These are phyloP conservation scores for Caprella mutica DNA, from an alignment of 2,888 invertebrate species.

Conservation along the genomic window DNA sequence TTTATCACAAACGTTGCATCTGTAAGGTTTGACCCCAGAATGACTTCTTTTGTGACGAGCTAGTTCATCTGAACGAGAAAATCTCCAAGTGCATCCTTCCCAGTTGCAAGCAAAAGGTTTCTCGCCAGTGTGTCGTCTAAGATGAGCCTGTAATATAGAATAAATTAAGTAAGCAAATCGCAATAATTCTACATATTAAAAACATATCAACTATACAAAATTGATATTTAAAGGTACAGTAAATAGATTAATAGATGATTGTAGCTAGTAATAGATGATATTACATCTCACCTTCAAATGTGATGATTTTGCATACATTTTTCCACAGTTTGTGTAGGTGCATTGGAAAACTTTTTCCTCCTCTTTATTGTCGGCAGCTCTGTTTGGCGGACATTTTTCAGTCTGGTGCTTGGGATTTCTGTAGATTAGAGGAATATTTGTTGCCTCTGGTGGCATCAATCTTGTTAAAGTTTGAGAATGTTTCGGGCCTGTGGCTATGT, in stretches of 20 bases:
- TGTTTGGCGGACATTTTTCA: constrained; percentile 53
- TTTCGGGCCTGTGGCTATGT: neutral
- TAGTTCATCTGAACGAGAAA: constrained; percentile 86
- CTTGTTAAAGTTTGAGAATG: no score
- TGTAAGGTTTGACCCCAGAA: constrained; percentile 86
- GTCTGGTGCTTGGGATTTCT: constrained; percentile 43
- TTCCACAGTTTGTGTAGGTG: constrained; percentile 58
- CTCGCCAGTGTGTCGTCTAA: constrained; percentile 67
- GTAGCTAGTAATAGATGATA: no score
- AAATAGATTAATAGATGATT: no score
- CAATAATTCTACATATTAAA: no score
- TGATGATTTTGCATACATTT: constrained; percentile 78
- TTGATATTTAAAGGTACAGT: no score
- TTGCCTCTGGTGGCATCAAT: neutral
- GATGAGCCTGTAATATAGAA: constrained; percentile 54
- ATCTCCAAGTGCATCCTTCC: constrained; percentile 77
- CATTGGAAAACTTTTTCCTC: constrained; percentile 52
- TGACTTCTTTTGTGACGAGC: constrained; percentile 88
- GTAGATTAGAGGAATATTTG: neutral
- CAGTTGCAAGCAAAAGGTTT: constrained; percentile 48
- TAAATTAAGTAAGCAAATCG: no score
- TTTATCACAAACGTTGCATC: constrained; percentile 75
- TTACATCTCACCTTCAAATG: constrained; percentile 58
- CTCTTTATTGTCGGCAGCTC: constrained; percentile 18
- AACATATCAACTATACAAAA: no score